Percentiles rank a stretch among this genome's conserved stretches.
These are phyloP conservation scores for Neodiprion virginianus DNA, from an alignment of 1,140 invertebrate genomes.

Conservation along the genomic window DNA sequence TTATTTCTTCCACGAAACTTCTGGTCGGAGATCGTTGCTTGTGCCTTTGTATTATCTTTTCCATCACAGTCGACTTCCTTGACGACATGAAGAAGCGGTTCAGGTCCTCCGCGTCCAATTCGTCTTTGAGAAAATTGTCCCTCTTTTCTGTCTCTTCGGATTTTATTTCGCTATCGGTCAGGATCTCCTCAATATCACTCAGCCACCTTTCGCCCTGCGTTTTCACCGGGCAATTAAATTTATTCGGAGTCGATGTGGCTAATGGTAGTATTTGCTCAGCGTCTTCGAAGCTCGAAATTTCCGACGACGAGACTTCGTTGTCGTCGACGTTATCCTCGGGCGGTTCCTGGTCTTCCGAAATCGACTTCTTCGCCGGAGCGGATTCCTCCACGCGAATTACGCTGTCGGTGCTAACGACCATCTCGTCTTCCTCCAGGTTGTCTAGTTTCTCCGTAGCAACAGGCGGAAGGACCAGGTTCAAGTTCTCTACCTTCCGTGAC, in stretches of 20 bases:
- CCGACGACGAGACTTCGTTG: too few relatives aligned
- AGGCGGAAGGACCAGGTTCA: too few relatives aligned
- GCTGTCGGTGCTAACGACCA: neutral
- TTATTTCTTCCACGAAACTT: conserved; percentile 22
- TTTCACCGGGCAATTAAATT: too few relatives aligned
- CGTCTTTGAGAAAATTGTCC: neutral
- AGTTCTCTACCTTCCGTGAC: conserved; percentile 36
- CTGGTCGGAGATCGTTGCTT: neutral
- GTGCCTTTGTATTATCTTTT: conserved; percentile 20
- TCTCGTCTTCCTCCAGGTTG: too few relatives aligned
- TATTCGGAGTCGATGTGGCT: too few relatives aligned
- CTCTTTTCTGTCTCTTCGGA: neutral
- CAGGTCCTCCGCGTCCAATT: neutral
- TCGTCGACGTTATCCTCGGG: too few relatives aligned
- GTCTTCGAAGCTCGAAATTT: too few relatives aligned
- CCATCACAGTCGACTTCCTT: neutral
- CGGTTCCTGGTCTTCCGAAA: too few relatives aligned
- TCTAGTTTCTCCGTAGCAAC: too few relatives aligned
- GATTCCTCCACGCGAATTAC: neutral
- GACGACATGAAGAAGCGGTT: neutral
- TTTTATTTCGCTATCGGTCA: neutral
- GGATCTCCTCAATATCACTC: too few relatives aligned
- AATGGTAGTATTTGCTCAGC: too few relatives aligned
- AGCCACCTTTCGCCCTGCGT: too few relatives aligned
- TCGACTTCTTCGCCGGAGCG: neutral